A percentile compares a stretch with the other conserved stretches of the same genome.
Evolutionary conservation across 2,888 invertebrate genomes (phyloP).

Genomic region (Sinotaia quadrata): DNA sequence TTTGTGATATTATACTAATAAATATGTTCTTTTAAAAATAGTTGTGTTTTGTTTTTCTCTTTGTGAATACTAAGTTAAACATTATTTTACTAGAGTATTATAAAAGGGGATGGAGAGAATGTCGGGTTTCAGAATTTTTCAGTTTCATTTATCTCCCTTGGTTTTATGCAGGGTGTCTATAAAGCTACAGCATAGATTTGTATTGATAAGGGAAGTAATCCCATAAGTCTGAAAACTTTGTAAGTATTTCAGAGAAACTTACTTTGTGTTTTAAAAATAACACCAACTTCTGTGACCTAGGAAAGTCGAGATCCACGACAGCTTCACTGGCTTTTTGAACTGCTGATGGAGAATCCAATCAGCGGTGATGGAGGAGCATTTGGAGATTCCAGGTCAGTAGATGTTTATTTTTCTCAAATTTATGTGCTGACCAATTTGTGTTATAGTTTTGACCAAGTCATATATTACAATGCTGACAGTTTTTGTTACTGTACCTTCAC

Average conservation of each 20-base stretch:
- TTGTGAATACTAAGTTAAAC: too few relatives aligned
- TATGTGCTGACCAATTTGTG: too few relatives aligned
- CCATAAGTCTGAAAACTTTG: background rate
- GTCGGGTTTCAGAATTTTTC: too few relatives aligned
- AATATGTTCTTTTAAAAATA: too few relatives aligned
- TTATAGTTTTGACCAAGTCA: too few relatives aligned
- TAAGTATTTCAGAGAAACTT: background rate
- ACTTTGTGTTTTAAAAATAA: too few relatives aligned
- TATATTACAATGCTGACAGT: too few relatives aligned
- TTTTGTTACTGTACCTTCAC: too few relatives aligned
- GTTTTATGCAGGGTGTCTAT: background rate
- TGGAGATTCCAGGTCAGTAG: slow-evolving; percentile 71
- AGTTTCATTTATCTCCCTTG: background rate
- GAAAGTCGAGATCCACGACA: slow-evolving; percentile 82
- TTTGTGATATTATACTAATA: too few relatives aligned
- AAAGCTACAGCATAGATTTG: background rate
- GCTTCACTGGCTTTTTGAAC: slow-evolving; percentile 77
- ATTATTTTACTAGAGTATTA: too few relatives aligned
- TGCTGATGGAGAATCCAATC: slow-evolving; percentile 79
- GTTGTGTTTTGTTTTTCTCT: too few relatives aligned
- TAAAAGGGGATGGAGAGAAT: too few relatives aligned
- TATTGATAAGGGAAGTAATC: background rate
- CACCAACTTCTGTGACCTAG: slow-evolving; percentile 50
- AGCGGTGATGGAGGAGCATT: slow-evolving; percentile 73
- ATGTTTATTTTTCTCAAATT: slow-evolving; percentile 2